A percentile compares a stretch with the other conserved stretches of the same genome.
phyloP scores from a whole-genome alignment of 2,888 invertebrate species.

The Gnatocerus cornutus region DNA sequence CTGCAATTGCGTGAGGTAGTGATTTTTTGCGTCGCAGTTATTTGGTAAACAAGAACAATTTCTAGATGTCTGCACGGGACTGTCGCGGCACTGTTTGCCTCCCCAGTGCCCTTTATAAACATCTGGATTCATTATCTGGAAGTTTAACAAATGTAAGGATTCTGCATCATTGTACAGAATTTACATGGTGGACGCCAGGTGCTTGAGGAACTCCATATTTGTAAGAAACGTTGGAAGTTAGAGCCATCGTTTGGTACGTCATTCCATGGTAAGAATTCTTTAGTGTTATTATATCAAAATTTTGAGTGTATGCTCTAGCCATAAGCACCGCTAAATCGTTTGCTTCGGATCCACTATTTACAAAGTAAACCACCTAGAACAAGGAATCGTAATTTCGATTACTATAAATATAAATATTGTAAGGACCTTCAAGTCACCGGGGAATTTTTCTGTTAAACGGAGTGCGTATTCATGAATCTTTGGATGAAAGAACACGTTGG shows the following conservation, averaged over 20 bases:
- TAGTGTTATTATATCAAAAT: conserved; percentile 88
- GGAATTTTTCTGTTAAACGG: conserved; percentile 85
- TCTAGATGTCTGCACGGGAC: conserved; percentile 82
- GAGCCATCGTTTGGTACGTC: conserved; percentile 87
- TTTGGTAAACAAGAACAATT: conserved; percentile 77
- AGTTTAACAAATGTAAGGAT: conserved; percentile 1
- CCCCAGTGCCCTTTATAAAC: conserved; percentile 94
- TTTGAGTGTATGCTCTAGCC: conserved; percentile 89
- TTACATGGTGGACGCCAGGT: conserved; percentile 86
- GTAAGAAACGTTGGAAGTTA: conserved; percentile 85
- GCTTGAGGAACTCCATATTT: conserved; percentile 82
- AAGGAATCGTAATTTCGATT: conserved; percentile 5
- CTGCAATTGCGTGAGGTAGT: conserved; percentile 88
- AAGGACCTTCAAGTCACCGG: conserved; percentile 86
- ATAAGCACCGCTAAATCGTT: conserved; percentile 95
- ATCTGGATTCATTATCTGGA: conserved; percentile 91
- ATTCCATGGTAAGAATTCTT: conserved; percentile 95
- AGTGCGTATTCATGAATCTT: conserved; percentile 93
- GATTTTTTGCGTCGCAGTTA: conserved; percentile 82
- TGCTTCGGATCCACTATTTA: conserved; percentile 98
- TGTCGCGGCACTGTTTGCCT: conserved; percentile 90
- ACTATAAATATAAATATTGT: too few species aligned
- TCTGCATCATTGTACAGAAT: too few species aligned
- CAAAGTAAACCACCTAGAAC: conserved; percentile 88
- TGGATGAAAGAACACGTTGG: conserved; percentile 92